phyloP scores from a whole-genome alignment of 2,888 invertebrate genomes.

The Cheilosia impressa region DNA sequence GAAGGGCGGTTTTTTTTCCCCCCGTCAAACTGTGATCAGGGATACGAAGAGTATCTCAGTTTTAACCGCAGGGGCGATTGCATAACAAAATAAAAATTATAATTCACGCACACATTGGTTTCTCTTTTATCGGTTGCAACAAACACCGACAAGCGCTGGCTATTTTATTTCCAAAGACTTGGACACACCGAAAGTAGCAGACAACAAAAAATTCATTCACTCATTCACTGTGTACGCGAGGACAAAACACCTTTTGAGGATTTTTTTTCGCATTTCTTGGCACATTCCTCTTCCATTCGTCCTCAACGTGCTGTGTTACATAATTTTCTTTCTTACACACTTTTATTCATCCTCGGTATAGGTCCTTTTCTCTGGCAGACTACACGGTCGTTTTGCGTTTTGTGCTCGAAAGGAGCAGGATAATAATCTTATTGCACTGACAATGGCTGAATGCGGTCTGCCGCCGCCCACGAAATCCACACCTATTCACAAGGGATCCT shows the following conservation, averaged over 20 bases:
- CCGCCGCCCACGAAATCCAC: conserved; percentile 67
- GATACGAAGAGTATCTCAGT: conserved; percentile 19
- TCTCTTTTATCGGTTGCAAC: background rate
- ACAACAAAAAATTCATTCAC: conserved; percentile 43
- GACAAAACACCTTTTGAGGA: conserved; percentile 20
- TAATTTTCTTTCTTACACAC: conserved; percentile 62
- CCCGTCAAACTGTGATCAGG: conserved; percentile 9
- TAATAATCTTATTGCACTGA: conserved; percentile 53
- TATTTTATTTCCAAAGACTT: background rate
- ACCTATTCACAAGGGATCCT: conserved; percentile 23
- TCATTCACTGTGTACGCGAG: conserved; percentile 33
- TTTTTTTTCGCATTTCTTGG: background rate
- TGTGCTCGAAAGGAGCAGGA: conserved; percentile 13
- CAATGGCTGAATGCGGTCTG: conserved; percentile 54
- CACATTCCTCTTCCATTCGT: conserved; percentile 21
- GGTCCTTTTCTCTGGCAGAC: conserved; percentile 19
- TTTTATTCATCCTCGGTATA: conserved; percentile 24
- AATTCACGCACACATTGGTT: conserved; percentile 15
- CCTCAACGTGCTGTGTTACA: conserved; percentile 57
- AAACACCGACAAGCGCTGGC: conserved; percentile 1
- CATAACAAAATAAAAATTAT: conserved; percentile 32
- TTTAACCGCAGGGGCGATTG: conserved; percentile 31
- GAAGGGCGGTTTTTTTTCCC: conserved; percentile 35
- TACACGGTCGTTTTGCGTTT: conserved; percentile 12
- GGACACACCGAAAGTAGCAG: conserved; percentile 6